A percentile compares a stretch with the other conserved stretches of the same genome.
These are phyloP conservation scores for Gastracanthus pulcherrimus DNA, from an alignment of 2,888 invertebrate species.

Conservation along the genomic window DNA sequence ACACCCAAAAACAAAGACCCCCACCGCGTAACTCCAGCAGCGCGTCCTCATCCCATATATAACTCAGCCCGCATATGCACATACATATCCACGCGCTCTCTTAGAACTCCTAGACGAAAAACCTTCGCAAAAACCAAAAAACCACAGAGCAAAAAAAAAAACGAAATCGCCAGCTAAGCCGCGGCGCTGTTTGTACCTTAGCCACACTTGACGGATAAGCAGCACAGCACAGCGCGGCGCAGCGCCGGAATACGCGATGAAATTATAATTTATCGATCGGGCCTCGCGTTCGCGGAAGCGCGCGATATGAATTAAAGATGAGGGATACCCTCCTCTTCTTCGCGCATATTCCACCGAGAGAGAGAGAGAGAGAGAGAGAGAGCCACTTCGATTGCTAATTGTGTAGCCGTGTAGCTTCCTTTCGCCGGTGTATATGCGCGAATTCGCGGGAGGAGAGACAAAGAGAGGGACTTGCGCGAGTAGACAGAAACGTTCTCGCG, in stretches of 20 bases:
- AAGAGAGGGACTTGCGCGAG: conserved; percentile 19
- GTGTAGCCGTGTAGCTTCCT: conserved; percentile 70
- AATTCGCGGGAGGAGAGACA: conserved; percentile 32
- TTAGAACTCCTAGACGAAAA: background rate
- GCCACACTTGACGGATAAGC: conserved; percentile 48
- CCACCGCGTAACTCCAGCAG: background rate
- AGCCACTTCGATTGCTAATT: conserved; percentile 74
- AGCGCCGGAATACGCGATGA: conserved; percentile 65
- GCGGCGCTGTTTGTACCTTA: conserved; percentile 12
- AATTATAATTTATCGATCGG: conserved; percentile 76
- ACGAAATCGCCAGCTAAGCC: background rate
- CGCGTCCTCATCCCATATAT: too few relatives aligned
- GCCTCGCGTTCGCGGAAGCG: conserved; percentile 73
- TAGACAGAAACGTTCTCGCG: conserved; percentile 43
- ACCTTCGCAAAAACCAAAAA: background rate
- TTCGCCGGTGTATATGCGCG: conserved; percentile 50
- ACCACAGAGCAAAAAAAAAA: too few relatives aligned
- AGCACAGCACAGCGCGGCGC: background rate
- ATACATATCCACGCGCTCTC: background rate
- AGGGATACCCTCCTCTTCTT: conserved; percentile 64
- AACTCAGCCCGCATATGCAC: background rate
- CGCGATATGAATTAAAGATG: conserved; percentile 77
- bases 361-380: conserved; percentile 66
- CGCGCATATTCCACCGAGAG: conserved; percentile 54
- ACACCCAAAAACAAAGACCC: background rate